Evolutionary conservation across 2,888 invertebrate species (phyloP).

Genomic region (Apantesis nais): DNA sequence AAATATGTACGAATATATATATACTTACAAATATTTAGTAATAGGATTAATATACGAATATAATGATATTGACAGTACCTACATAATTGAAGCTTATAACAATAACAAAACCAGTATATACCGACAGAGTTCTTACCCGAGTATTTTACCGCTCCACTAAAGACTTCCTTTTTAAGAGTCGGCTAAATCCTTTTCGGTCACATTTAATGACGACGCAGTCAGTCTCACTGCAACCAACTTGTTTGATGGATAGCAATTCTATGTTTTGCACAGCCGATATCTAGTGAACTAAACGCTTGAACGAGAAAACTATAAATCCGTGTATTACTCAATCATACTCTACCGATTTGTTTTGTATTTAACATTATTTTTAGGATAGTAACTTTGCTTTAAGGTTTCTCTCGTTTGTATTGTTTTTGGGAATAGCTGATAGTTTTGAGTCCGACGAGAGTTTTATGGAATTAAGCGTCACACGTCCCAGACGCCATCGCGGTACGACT

Average conservation of each 20-base stretch:
- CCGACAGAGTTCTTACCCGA: conserved; percentile 41
- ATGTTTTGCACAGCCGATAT: conserved; percentile 66
- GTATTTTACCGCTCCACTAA: conserved; percentile 68
- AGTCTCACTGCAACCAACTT: conserved; percentile 62
- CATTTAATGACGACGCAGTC: conserved; percentile 78
- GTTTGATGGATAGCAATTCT: conserved; percentile 75
- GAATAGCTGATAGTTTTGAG: not conserved
- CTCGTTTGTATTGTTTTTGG: not conserved
- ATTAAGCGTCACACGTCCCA: not conserved
- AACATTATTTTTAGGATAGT: not conserved
- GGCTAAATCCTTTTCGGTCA: conserved; percentile 79
- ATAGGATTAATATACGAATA: not conserved
- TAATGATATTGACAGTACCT: conserved; percentile 1
- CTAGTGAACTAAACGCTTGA: conserved; percentile 60
- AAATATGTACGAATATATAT: too few species aligned
- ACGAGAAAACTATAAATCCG: conserved; percentile 53
- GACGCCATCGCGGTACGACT: not conserved
- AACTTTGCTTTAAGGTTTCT: not conserved
- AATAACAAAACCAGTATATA: conserved; percentile 41
- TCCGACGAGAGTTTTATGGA: not conserved
- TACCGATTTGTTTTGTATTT: not conserved
- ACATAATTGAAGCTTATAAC: conserved; percentile 23
- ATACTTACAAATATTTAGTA: not conserved
- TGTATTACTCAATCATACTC: conserved; percentile 34
- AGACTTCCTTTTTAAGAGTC: conserved; percentile 74